Conservation (phyloP, 2,113 vertebrate species). For the Anas platyrhynchos region DNA sequence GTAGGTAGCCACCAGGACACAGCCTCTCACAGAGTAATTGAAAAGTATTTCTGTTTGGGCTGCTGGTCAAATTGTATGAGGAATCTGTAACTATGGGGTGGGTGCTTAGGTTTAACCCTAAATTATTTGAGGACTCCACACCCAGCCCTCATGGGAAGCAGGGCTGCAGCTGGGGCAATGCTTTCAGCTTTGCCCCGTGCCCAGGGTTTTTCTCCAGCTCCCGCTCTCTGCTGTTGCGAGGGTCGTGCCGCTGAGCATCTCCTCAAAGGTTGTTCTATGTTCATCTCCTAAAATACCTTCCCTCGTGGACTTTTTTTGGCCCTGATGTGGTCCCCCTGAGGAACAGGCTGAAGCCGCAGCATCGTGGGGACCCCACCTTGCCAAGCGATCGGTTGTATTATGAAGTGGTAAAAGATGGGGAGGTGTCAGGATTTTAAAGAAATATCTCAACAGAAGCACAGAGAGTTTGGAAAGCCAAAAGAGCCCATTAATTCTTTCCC, state of each 20-base stretch:
- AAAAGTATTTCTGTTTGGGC: neutral
- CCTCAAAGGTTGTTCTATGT: neutral
- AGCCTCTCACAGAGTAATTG: neutral
- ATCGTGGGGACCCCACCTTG: neutral
- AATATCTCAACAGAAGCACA: neutral
- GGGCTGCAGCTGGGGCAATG: neutral
- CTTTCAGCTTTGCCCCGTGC: neutral
- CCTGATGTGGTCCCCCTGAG: neutral
- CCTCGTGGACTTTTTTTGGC: neutral
- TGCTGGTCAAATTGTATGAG: neutral
- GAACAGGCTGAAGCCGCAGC: neutral
- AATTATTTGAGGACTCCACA: neutral
- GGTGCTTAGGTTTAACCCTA: neutral
- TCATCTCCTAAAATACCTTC: neutral
- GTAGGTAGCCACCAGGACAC: neutral
- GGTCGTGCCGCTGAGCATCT: neutral
- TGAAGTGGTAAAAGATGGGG: neutral
- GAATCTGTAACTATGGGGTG: neutral
- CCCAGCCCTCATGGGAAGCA: neutral
- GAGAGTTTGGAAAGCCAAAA: neutral
- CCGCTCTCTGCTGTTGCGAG: neutral
- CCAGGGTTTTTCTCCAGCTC: neutral
- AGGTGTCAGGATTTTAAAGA: neutral
- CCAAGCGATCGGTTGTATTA: neutral
- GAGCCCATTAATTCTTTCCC: neutral